Evolutionary conservation across 2,888 invertebrate species (phyloP), one percentile per base, ranked within the genome.

Genomic region (Beris chalybata): DNA sequence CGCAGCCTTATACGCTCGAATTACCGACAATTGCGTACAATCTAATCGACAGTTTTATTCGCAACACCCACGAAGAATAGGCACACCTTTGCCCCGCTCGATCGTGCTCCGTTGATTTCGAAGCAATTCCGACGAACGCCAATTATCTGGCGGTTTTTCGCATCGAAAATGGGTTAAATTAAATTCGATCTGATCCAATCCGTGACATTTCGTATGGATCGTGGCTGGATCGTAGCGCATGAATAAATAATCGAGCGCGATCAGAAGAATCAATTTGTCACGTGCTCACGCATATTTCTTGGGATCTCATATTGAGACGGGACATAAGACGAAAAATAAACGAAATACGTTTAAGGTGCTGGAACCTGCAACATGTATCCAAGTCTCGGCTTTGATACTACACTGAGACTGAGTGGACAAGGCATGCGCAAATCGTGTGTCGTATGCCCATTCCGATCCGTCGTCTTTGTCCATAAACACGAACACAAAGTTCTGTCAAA

Each of bases 401-500:
- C 48, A 59, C 31, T 47, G 48, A 59, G 32, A 59, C 31, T 47
- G 48, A 59, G 32, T 43, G 31, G 58, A 59, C 47, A 59, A 47
- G 58, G 58, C 58, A 47, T 48, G 58, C 30, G 58, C 44, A 57
- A 57, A 57, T 57, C 47, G 58, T 47, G 58, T 59, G 58, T 48
- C 58, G 58, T 57, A 57, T 57, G 57, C 22, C 38, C 38, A 44
- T 56, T 38, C 43, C 58, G 47, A 48, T 48, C 31, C 31, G 48
- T 44, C 47, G 44, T 11, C n/a, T 48, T 47, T 59, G 48, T 47
- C 57, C 45, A 58, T 48, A 59, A 48, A 48, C 47, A 59, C 44
- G 48, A 44, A 57, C 57, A 59, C 58, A 59, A 59, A 59, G 47
- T 45, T 48, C 57, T 57, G 57, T 57, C 57, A 44, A 57, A 57